phyloP scores from a whole-genome alignment of 2,113 vertebrate species.

The Tapirus terrestris region DNA sequence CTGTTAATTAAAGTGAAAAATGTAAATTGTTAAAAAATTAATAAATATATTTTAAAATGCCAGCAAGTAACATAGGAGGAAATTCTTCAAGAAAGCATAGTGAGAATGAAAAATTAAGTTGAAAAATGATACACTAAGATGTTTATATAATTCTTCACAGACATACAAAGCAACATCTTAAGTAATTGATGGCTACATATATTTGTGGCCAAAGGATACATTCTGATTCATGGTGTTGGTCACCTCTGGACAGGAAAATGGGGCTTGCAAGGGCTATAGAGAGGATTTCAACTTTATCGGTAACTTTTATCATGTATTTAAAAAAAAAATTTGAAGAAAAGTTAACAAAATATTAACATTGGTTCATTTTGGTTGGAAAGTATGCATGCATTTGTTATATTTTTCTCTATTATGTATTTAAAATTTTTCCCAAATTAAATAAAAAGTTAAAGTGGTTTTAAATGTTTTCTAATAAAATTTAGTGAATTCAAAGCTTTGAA shows the following conservation, averaged over 20 bases:
- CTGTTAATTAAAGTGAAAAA: background rate
- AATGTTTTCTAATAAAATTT: slow-evolving; percentile 15
- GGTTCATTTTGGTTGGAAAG: background rate
- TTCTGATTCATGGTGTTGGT: background rate
- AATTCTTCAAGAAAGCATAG: background rate
- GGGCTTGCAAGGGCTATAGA: background rate
- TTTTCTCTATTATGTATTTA: background rate
- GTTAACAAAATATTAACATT: background rate
- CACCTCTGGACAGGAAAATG: background rate
- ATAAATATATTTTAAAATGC: background rate
- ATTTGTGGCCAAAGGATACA: background rate
- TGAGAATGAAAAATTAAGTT: slow-evolving; percentile 16
- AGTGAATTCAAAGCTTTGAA: background rate
- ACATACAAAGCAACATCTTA: background rate
- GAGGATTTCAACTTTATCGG: background rate
- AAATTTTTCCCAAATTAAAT: background rate
- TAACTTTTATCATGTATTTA: background rate
- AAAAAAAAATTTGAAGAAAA: background rate
- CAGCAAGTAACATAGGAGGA: background rate
- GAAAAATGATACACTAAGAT: background rate
- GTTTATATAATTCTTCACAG: background rate
- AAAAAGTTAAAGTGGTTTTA: background rate
- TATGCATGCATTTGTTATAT: background rate
- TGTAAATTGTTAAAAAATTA: background rate
- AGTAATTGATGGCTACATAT: background rate